Evolutionary conservation across 2,888 invertebrate species (phyloP).

Genomic region (Cylloceria caligata): DNA sequence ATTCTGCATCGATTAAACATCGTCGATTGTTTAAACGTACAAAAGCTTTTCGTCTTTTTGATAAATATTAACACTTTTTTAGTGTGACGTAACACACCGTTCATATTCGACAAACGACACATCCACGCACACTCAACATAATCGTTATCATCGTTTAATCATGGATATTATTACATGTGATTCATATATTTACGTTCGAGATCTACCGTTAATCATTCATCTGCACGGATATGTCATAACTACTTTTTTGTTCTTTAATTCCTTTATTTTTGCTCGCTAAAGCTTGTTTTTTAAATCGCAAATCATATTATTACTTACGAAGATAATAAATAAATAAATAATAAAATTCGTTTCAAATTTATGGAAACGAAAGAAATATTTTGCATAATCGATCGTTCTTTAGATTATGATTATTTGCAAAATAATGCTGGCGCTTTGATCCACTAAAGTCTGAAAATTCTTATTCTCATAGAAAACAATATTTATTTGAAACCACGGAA

Average conservation of each 20-base stretch:
- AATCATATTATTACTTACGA: conserved; percentile 28
- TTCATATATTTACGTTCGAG: conserved; percentile 40
- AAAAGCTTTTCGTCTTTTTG: background rate
- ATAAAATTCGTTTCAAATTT: conserved; percentile 20
- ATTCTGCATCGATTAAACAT: conserved; percentile 18
- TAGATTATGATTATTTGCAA: conserved; percentile 53
- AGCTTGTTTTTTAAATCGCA: conserved; percentile 45
- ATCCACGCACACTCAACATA: conserved; percentile 45
- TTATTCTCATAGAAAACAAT: background rate
- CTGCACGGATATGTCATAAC: conserved; percentile 63
- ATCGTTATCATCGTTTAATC: conserved; percentile 46
- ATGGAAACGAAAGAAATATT: conserved; percentile 29
- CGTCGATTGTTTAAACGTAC: conserved; percentile 13
- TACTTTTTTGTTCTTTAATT: conserved; percentile 17
- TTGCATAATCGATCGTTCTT: conserved; percentile 44
- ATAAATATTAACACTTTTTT: conserved; percentile 6
- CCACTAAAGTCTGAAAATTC: conserved; percentile 26
- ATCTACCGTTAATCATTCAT: conserved; percentile 59
- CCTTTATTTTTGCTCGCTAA: conserved; percentile 59
- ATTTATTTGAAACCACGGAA: no score
- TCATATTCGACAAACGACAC: conserved; percentile 45
- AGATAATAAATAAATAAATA: no score
- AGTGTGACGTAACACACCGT: conserved; percentile 24
- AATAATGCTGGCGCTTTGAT: conserved; percentile 25
- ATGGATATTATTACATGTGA: conserved; percentile 39